A percentile compares a stretch with the other conserved stretches of the same genome.
Evolutionary conservation across 2,113 vertebrate species (phyloP).

Genomic region (Caranx ignobilis): DNA sequence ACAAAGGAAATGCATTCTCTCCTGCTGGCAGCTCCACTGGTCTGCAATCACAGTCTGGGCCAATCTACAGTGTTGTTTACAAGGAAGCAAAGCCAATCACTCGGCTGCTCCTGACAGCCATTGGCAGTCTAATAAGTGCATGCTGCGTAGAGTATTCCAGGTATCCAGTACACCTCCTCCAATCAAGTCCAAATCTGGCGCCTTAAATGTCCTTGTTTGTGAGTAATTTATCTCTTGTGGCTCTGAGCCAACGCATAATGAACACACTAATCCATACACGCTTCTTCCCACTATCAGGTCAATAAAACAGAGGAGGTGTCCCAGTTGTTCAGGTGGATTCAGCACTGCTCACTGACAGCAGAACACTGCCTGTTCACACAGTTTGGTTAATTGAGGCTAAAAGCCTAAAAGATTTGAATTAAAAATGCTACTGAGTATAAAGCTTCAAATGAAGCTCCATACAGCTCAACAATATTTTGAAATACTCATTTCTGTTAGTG

Average conservation of each 20-base stretch:
- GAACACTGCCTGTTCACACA: not conserved
- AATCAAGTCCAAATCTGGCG: constrained; percentile 29
- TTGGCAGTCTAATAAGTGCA: constrained; percentile 40
- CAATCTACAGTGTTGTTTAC: constrained; percentile 44
- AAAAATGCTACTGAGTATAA: not conserved
- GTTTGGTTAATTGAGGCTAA: constrained; percentile 10
- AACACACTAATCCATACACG: constrained; percentile 24
- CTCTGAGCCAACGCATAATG: constrained; percentile 46
- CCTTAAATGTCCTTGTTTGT: constrained; percentile 36
- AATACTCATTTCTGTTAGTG: not conserved
- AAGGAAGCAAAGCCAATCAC: constrained; percentile 24
- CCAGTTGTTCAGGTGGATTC: not conserved
- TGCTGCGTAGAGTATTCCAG: constrained; percentile 15
- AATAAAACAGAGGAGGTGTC: constrained; percentile 24
- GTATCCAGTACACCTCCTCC: constrained; percentile 13
- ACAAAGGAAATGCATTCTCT: constrained; percentile 32
- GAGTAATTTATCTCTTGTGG: constrained; percentile 43
- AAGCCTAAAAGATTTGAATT: not conserved
- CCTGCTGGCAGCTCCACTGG: constrained; percentile 35
- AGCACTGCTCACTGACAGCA: not conserved
- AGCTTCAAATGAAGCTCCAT: not conserved
- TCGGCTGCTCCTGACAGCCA: constrained; percentile 38
- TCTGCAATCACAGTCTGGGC: constrained; percentile 39
- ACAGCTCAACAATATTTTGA: not conserved
- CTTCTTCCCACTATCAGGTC: constrained; percentile 20